phyloP scores from a whole-genome alignment of 2,113 vertebrate genomes.

The Macaca mulatta region DNA sequence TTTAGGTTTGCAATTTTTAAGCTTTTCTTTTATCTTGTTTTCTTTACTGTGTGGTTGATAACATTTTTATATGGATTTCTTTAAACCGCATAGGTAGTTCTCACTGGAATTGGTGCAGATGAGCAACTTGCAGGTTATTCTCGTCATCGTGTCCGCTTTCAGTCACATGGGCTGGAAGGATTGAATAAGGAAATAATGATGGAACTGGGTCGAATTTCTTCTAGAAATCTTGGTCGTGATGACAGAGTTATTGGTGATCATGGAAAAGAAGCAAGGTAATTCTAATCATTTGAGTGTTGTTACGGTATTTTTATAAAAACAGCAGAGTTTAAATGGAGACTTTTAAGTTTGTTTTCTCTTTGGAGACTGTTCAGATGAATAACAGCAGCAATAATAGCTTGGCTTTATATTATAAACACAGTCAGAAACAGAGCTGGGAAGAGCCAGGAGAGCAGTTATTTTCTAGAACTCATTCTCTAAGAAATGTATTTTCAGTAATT shows the following conservation, averaged over 20 bases:
- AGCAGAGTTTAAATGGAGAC: background rate
- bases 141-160: constrained; percentile 91
- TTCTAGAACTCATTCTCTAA: background rate
- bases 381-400: background rate
- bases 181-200: constrained; percentile 91
- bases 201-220: constrained; percentile 94
- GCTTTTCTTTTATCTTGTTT: background rate
- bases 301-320: background rate
- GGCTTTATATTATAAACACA: background rate
- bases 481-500: background rate
- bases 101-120: constrained; percentile 96
- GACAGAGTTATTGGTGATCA: constrained; percentile 95
- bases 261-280: constrained; percentile 95
- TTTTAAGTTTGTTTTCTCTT: background rate
- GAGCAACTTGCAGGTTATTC: constrained; percentile 98
- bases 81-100: constrained; percentile 86
- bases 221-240: constrained; percentile 95
- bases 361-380: background rate
- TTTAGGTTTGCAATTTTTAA: background rate
- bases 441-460: background rate
- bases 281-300: background rate
- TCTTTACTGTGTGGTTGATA: background rate
- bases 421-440: background rate
- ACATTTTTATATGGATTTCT: background rate
- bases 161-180: constrained; percentile 84